These are phyloP conservation scores for Hyalella azteca DNA, from an alignment of 2,888 invertebrate species.

Conservation along the genomic window DNA sequence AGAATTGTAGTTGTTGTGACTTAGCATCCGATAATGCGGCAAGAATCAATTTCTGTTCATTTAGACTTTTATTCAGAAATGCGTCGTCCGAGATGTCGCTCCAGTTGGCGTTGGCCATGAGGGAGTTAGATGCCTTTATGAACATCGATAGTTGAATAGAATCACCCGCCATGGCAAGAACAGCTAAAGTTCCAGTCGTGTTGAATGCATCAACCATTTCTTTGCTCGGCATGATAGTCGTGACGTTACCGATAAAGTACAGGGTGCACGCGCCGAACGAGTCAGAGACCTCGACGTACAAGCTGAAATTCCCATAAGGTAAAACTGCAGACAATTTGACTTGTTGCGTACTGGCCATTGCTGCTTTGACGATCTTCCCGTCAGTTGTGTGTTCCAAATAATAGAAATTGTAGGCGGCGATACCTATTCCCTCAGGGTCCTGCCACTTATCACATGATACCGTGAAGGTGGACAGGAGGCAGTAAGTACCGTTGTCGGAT, in stretches of 20 bases:
- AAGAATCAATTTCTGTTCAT: background rate
- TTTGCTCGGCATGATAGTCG: conserved; percentile 40
- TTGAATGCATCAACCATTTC: conserved; percentile 27
- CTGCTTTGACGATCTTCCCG: background rate
- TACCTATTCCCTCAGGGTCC: conserved; percentile 43
- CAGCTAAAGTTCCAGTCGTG: background rate
- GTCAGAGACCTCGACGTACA: conserved; percentile 35
- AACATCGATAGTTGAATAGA: conserved; percentile 7
- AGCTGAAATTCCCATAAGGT: conserved; percentile 37
- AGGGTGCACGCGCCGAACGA: background rate
- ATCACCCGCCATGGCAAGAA: background rate
- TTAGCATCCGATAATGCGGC: background rate
- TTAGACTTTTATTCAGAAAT: background rate
- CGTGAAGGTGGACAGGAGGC: background rate
- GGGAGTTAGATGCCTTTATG: conserved; percentile 11
- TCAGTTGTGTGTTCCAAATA: background rate
- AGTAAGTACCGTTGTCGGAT: background rate
- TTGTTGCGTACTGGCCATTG: conserved; percentile 23
- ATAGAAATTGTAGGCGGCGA: conserved; percentile 40
- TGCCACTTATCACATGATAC: conserved; percentile 37
- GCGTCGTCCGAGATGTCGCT: background rate
- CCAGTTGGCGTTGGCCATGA: conserved; percentile 7
- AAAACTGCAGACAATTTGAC: conserved; percentile 12
- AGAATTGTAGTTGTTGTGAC: background rate
- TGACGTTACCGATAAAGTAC: conserved; percentile 28